Base-by-base conservation (phyloP, 2,888 invertebrate species). In the Nemapogon koenigi region DNA sequence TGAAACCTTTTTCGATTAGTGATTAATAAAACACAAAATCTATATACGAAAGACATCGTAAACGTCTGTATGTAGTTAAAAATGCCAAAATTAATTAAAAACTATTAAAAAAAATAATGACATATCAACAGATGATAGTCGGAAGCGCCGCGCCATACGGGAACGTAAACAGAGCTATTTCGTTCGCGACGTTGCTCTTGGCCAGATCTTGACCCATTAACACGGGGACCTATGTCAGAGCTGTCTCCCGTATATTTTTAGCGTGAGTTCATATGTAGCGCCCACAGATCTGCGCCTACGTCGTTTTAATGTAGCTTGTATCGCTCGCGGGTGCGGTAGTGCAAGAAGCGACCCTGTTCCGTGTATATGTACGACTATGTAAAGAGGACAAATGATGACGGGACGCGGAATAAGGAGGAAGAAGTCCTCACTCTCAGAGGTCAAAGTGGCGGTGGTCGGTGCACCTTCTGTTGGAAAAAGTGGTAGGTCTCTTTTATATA, bases 401-500 rank as follows among this genome's bases (percentile, higher is more conserved):
- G 86, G 90, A 49, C 85, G 91, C 54, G 91, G 90, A 33, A 91
- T 94, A 49, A 82, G 93, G 50, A 84, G 93, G 53, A 94, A 94
- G 81, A 94, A 94, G 72, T 92, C 93, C 30, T 89, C 91, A 50
- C 81, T 94, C 46, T 88, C 90, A 43, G 94, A 94, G 79, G 90
- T 94, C 48, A 94, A 94, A 82, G 89, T 95, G 52, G 93, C 91
- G 28, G 91, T 95, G 50, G 82, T 94, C 48, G 95, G 95, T 40
- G 91, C 91, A 40, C 90, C 93, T 11, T 88, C 90, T 46, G 94
- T 95, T 47, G 94, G 94, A 44, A 95, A 95, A 81, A 94, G 92
- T 70, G 95, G 95, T 94, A 83, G 76, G 85, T 81, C 45, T 46
- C 44, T n/a, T n/a, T n/a, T 47, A 43, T n/a, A n/a, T n/a, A n/a